Conservation (phyloP, 2,888 invertebrate genomes). For the Ormyrus thymus region DNA sequence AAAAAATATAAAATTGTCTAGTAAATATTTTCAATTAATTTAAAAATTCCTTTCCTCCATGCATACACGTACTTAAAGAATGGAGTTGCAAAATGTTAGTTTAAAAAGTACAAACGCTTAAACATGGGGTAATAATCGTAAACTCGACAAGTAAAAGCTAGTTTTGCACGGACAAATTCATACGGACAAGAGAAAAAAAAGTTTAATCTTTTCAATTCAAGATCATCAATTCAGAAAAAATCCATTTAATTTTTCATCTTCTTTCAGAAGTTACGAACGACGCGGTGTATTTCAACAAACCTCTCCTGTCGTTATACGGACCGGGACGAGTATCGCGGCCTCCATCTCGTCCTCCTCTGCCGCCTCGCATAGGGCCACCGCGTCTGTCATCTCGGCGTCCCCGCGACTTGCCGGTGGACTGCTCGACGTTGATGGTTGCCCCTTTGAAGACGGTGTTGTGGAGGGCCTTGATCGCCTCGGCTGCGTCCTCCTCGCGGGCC, state of each 20-base stretch:
- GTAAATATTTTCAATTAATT: background rate
- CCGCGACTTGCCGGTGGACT: slow-evolving; percentile 85
- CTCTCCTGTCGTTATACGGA: slow-evolving; percentile 74
- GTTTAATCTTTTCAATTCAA: slow-evolving; percentile 5
- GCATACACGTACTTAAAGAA: slow-evolving; percentile 10
- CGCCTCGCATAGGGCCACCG: slow-evolving; percentile 77
- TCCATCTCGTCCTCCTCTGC: slow-evolving; percentile 75
- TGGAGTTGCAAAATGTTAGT: slow-evolving; percentile 44
- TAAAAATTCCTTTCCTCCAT: background rate
- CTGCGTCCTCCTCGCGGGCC: slow-evolving; percentile 88
- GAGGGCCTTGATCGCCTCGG: slow-evolving; percentile 86
- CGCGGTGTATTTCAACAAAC: slow-evolving; percentile 65
- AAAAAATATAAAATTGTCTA: no score
- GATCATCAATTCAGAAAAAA: slow-evolving; percentile 17
- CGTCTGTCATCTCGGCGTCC: slow-evolving; percentile 78
- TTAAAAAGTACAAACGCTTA: slow-evolving; percentile 53
- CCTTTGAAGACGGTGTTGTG: slow-evolving; percentile 91
- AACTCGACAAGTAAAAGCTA: slow-evolving; percentile 17
- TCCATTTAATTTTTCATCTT: slow-evolving; percentile 23
- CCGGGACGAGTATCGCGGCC: slow-evolving; percentile 75
- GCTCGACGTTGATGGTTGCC: slow-evolving; percentile 88
- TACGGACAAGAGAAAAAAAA: slow-evolving; percentile 20
- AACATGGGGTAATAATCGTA: slow-evolving; percentile 53
- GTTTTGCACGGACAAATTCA: slow-evolving; percentile 3
- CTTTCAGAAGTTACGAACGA: slow-evolving; percentile 57